These are phyloP conservation scores for Symphodus melops DNA, from an alignment of 2,113 vertebrate genomes.

Conservation along the genomic window DNA sequence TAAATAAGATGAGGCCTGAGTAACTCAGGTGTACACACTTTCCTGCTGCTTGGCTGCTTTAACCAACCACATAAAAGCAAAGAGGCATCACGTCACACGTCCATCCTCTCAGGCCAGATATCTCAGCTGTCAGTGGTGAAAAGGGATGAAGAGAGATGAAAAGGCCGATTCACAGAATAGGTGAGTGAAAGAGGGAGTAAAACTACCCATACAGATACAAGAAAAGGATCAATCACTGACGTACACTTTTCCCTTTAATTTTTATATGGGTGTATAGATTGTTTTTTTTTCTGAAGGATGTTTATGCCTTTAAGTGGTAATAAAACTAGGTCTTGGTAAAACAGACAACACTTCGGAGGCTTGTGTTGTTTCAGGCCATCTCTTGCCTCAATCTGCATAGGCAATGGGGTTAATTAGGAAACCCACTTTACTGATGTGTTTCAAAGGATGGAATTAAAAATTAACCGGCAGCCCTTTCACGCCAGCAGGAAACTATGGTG, in stretches of 20 bases:
- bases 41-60: no score
- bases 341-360: slow-evolving; percentile 58
- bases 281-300: slow-evolving; percentile 15
- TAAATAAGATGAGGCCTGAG: no score
- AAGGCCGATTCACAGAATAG: slow-evolving; percentile 42
- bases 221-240: slow-evolving; percentile 32
- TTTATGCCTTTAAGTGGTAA: slow-evolving; percentile 46
- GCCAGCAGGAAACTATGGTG: slow-evolving; percentile 62
- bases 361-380: slow-evolving; percentile 65
- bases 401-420: slow-evolving; percentile 80
- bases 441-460: slow-evolving; percentile 82
- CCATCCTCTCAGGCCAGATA: slow-evolving; percentile 39
- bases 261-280: slow-evolving; percentile 5
- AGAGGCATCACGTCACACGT: no score
- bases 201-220: slow-evolving; percentile 20
- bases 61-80: no score
- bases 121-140: slow-evolving; percentile 54
- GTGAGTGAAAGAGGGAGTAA: slow-evolving; percentile 4
- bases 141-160: slow-evolving; percentile 20
- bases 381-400: slow-evolving; percentile 73
- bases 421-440: slow-evolving; percentile 77
- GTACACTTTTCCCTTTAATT: slow-evolving; percentile 18
- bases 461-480: slow-evolving; percentile 64
- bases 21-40: no score
- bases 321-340: slow-evolving; percentile 64